Evolutionary conservation across 2,113 vertebrate species (phyloP).

Genomic region (Uria aalge): DNA sequence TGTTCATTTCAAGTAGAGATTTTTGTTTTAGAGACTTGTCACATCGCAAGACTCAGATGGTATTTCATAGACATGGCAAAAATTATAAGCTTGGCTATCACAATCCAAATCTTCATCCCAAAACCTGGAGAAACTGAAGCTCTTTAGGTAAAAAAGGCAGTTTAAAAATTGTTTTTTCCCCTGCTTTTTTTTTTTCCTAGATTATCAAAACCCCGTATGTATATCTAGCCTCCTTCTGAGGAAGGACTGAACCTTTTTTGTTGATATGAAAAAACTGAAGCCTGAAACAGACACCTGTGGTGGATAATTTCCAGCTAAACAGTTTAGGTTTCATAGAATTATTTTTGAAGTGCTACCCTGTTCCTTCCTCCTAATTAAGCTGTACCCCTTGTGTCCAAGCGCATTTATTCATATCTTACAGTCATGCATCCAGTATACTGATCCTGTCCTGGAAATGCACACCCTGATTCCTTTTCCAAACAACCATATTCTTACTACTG

Average conservation of each 20-base stretch:
- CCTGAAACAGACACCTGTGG: not conserved
- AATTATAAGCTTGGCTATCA: not conserved
- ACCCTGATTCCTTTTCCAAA: not conserved
- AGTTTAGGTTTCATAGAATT: not conserved
- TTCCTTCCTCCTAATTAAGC: not conserved
- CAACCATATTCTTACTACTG: not conserved
- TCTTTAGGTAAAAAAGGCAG: not conserved
- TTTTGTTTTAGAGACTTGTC: not conserved
- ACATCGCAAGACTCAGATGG: not conserved
- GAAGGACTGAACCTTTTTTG: not conserved
- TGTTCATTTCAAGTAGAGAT: not conserved
- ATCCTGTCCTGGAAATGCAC: not conserved
- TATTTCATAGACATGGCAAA: not conserved
- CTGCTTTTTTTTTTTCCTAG: rapidly evolving
- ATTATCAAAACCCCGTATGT: not conserved
- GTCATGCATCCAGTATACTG: not conserved
- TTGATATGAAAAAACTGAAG: not conserved
- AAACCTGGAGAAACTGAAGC: not conserved
- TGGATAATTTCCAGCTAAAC: not conserved
- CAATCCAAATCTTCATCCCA: not conserved
- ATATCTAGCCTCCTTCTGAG: not conserved
- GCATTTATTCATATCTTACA: not conserved
- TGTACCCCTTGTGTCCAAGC: not conserved
- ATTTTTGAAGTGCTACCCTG: not conserved
- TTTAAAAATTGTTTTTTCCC: not conserved